These are phyloP conservation scores for Tipula helvola DNA, from an alignment of 2,888 invertebrate genomes.

Conservation along the genomic window DNA sequence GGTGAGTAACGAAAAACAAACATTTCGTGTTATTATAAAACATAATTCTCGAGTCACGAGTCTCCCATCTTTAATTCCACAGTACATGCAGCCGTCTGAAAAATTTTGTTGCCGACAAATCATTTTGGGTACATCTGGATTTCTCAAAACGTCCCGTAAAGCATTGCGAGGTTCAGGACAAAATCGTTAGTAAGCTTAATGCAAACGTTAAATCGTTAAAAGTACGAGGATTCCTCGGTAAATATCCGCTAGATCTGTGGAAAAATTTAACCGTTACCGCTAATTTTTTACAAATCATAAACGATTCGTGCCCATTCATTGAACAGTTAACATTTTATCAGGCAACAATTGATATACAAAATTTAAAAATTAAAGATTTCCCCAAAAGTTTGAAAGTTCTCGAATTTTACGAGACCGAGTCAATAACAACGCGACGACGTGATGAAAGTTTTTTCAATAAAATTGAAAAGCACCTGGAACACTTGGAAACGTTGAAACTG, in stretches of 20 bases:
- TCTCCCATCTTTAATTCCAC: conserved; percentile 9
- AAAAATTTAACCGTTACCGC: conserved; percentile 22
- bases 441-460: conserved; percentile 29
- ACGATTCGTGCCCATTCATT: conserved; percentile 24
- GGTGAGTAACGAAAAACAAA: conserved; percentile 21
- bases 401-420: conserved; percentile 36
- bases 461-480: conserved; percentile 27
- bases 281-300: conserved; percentile 24
- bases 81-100: conserved; percentile 30
- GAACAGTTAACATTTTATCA: conserved; percentile 27
- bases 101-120: conserved; percentile 27
- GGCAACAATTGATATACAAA: conserved; percentile 30
- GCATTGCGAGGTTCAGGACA: conserved; percentile 23
- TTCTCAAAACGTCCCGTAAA: conserved; percentile 25
- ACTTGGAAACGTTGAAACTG: conserved; percentile 43
- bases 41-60: neutral
- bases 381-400: conserved; percentile 48
- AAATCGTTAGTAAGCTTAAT: conserved; percentile 26
- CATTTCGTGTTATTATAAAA: neutral
- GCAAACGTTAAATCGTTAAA: conserved; percentile 27
- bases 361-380: conserved; percentile 49
- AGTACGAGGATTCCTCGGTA: conserved; percentile 24
- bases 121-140: conserved; percentile 31
- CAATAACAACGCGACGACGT: conserved; percentile 24
- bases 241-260: conserved; percentile 22